Base-by-base conservation (phyloP, 2,888 invertebrate genomes). In the Matsumyia berberina region DNA sequence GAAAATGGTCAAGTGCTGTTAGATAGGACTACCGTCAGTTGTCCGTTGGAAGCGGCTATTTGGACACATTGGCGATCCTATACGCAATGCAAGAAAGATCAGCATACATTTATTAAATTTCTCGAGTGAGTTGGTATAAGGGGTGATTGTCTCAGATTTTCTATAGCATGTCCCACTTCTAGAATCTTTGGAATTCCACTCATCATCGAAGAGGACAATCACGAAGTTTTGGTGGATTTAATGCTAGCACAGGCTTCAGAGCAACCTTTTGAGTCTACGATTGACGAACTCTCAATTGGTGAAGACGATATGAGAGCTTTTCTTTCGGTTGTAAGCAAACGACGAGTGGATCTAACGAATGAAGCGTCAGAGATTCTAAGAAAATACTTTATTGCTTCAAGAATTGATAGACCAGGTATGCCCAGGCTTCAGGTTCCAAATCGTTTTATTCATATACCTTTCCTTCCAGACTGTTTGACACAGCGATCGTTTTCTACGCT, bases 331-430 rank as follows among this genome's bases (percentile, higher is more conserved):
- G 79, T 91, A 8, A 88, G 89, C 5, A 89, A 89, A 57, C 87
- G 88, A 0, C 79, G 88, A 49, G 88, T 89, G 0, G 76, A 87
- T 9, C 86, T 91, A 2, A 87, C 88, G 0, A 19, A 86, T 4
- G 88, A 89, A 15, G 93, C 93, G 0, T 87, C 89, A 5, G 86
- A 89, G 11, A 87, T 93, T 70, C 88, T 93, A 11, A 90, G 91
- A 76, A 90, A 92, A 66, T 93, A 93, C 87, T 93, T 92, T 88
- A 91, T 92, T 0, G 90, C 91, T 8, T 90, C 92, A 8, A 89
- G 93, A 58, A 88, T 89, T 33, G 88, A 90, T 17, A 89, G 92
- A 46, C 90, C 92, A 17, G 91, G 92, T 91, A 79, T 79, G 78
- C 82, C n/a, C n/a, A n/a, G 57, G 31, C n/a, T 33, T 5, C n/a